These are phyloP conservation scores for Genyomyrus donnyi DNA, from an alignment of 2,113 vertebrate species.

Conservation along the genomic window DNA sequence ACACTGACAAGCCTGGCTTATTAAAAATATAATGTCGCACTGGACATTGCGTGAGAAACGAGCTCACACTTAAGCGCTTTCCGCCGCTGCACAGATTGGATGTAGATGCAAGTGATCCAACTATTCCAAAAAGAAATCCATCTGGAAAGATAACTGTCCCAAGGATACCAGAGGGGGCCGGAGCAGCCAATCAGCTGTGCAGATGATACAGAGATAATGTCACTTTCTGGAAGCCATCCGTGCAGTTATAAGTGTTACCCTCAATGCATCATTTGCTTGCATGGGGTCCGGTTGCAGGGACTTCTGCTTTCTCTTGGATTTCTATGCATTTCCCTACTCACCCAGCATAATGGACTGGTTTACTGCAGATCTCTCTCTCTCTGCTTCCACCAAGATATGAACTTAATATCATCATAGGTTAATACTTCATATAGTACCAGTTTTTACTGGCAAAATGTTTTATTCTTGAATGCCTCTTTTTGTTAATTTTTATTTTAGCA, in stretches of 20 bases:
- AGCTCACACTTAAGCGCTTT: background rate
- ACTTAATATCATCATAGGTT: background rate
- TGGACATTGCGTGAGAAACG: background rate
- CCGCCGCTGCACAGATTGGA: background rate
- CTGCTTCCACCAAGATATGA: background rate
- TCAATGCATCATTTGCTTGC: conserved; percentile 9
- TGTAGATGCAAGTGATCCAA: background rate
- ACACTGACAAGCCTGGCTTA: background rate
- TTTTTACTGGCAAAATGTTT: background rate
- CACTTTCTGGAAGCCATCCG: conserved; percentile 8
- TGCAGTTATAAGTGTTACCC: conserved; percentile 10
- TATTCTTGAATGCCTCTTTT: background rate
- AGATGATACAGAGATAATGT: background rate
- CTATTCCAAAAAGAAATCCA: conserved; percentile 8
- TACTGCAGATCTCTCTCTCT: background rate
- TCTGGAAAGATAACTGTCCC: conserved; percentile 2
- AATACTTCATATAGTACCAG: background rate
- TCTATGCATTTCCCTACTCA: background rate
- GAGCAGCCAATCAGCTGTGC: background rate
- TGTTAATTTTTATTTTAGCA: background rate
- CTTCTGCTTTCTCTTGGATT: background rate
- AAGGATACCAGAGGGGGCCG: conserved; percentile 1
- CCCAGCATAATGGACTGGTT: background rate
- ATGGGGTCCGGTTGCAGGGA: background rate
- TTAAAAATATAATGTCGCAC: background rate